A percentile compares a stretch with the other conserved stretches of the same genome.
Conservation (phyloP, 2,888 invertebrate genomes). For the Ecdyonurus torrentis region DNA sequence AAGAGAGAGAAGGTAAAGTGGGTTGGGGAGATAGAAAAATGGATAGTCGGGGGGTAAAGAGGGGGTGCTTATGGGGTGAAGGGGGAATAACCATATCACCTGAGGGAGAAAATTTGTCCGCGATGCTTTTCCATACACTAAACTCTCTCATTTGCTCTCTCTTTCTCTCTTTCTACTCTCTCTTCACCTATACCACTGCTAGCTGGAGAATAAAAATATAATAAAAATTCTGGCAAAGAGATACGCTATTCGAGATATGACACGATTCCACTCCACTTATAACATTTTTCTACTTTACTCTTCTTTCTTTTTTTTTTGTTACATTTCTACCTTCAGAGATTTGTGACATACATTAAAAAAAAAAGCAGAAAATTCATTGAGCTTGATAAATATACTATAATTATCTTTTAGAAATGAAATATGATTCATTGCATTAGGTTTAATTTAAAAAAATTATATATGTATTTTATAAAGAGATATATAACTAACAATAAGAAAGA, state of each 20-base stretch:
- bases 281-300: background rate
- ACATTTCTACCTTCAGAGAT: too few relatives aligned
- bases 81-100: background rate
- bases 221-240: background rate
- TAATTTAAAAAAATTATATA: too few relatives aligned
- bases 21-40: background rate
- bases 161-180: background rate
- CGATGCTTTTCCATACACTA: background rate
- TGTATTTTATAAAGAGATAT: too few relatives aligned
- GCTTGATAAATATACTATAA: too few relatives aligned
- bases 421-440: too few relatives aligned
- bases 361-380: too few relatives aligned
- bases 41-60: background rate
- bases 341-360: too few relatives aligned
- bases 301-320: background rate
- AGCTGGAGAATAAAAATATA: background rate
- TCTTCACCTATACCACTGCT: background rate
- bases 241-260: background rate
- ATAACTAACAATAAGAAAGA: too few relatives aligned
- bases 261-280: background rate
- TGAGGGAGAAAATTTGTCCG: background rate
- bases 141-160: background rate
- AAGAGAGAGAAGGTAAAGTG: too few relatives aligned
- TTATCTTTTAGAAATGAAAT: too few relatives aligned
- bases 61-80: background rate